Base-by-base conservation (phyloP, 1,140 invertebrate species). In the Belonocnema kinseyi region DNA sequence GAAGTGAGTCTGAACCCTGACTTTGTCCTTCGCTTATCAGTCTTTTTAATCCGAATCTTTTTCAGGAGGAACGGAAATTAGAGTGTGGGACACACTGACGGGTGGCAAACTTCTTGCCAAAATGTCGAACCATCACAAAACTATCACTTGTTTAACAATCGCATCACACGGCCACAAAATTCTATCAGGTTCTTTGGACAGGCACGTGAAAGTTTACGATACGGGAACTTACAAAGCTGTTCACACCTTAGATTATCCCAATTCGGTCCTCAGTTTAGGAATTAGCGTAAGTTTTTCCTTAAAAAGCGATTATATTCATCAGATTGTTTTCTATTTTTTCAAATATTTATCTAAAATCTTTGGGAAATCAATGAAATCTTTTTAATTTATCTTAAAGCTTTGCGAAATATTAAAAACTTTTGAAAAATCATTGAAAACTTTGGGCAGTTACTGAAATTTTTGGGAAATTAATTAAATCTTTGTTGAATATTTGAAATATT, bases 151-250 rank as follows among this genome's bases (percentile, higher is more conserved):
- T 81, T 84, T 99, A 21, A 91, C 93, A 81, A 92, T 98, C 75
- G 95, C 96, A 21, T 96, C 94, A 26, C 94, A 97, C 87, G 95
- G 95, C 33, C 95, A 94, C 76, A 93, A 96, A 84, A 92, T 99
- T 52, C 87, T 99, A 79, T 98, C 98, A 11, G 97, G 95, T 8
- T 98, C 97, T 3, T 91, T 99, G 58, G 98, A 99, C 87, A 94
- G 96, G 82, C 97, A 99, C 92, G 95, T 99, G 0, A 99, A 99
- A 93, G 95, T 99, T 81, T 99, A 98, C 91, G 96, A 99, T 88
- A 93, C 97, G 66, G 93, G 94, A 74, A 95, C 95, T 1, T 99
- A 97, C 87, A 95, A 97, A 92, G 93, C 95, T 3, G 95, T 99
- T 13, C 96, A 99, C 85, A 96, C 96, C 14, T 92, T 99, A 26